These are phyloP conservation scores for Drosophila nasuta DNA, from an alignment of 1,140 invertebrate species.

Conservation along the genomic window DNA sequence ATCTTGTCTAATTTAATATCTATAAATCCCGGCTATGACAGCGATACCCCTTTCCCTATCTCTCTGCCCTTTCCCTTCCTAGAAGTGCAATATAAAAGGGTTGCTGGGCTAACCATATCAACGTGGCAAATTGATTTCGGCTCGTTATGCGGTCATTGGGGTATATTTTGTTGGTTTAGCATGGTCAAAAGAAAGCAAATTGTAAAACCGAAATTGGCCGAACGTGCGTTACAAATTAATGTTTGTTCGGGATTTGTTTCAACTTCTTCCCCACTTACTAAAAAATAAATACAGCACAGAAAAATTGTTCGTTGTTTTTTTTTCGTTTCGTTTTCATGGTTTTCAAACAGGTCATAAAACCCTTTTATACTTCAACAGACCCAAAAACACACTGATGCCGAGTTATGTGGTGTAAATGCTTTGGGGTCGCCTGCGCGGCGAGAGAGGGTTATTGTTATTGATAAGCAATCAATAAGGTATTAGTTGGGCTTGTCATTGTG, in stretches of 20 bases:
- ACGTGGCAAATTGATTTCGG: constrained; percentile 80
- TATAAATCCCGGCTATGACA: constrained; percentile 76
- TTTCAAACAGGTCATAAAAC: constrained; percentile 78
- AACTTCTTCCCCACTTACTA: constrained; percentile 26
- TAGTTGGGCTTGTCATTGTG: constrained; percentile 77
- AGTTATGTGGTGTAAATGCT: constrained; percentile 78
- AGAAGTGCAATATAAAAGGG: constrained; percentile 32
- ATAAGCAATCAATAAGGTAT: constrained; percentile 79
- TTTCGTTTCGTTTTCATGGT: constrained; percentile 22
- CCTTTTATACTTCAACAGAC: constrained; percentile 81
- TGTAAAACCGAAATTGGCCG: constrained; percentile 78
- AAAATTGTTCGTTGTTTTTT: constrained; percentile 41
- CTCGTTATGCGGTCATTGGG: constrained; percentile 82
- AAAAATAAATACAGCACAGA: constrained; percentile 28
- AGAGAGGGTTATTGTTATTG: constrained; percentile 46
- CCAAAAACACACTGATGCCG: constrained; percentile 59
- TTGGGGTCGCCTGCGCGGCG: constrained; percentile 11
- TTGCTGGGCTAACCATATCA: constrained; percentile 65
- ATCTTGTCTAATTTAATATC: constrained; percentile 80
- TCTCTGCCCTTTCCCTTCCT: not conserved
- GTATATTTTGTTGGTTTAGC: constrained; percentile 66
- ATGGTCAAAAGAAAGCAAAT: constrained; percentile 71
- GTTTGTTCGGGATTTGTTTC: constrained; percentile 76
- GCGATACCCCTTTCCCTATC: constrained; percentile 28
- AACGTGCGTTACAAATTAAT: constrained; percentile 83